A percentile compares a stretch with the other conserved stretches of the same genome.
These are phyloP conservation scores for Trichomycterus rosablanca DNA, from an alignment of 2,113 vertebrate genomes.

Conservation along the genomic window DNA sequence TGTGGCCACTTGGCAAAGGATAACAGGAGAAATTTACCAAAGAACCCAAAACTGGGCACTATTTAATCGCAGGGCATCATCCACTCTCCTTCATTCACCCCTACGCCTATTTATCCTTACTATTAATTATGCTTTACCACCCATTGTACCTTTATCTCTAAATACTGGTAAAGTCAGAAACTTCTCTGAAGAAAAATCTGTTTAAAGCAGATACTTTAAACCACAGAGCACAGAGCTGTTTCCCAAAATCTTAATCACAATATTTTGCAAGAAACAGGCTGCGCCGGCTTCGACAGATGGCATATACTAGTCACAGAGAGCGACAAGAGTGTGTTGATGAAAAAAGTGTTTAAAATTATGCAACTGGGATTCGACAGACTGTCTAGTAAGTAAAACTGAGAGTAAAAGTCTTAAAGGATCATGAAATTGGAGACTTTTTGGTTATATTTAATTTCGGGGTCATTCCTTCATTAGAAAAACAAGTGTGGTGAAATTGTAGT, in stretches of 20 bases:
- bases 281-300: background rate
- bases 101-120: too few species aligned
- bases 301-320: background rate
- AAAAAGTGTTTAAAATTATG: slow-evolving; percentile 45
- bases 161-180: background rate
- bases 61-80: too few species aligned
- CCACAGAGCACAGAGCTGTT: slow-evolving; percentile 20
- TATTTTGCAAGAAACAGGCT: background rate
- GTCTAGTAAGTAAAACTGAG: slow-evolving; percentile 5
- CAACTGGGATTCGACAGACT: slow-evolving; percentile 33
- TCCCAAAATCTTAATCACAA: slow-evolving; percentile 25
- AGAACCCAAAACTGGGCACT: too few species aligned
- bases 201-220: slow-evolving; percentile 29
- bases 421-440: too few species aligned
- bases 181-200: slow-evolving; percentile 36
- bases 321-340: slow-evolving; percentile 18
- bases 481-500: too few species aligned
- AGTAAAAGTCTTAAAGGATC: too few species aligned
- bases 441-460: background rate
- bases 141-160: too few species aligned
- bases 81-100: too few species aligned
- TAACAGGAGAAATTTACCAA: too few species aligned
- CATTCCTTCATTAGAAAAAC: too few species aligned
- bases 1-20: too few species aligned
- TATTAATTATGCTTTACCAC: too few species aligned